phyloP scores from a whole-genome alignment of 2,888 invertebrate species.

The Leptarthrus brevirostris region DNA sequence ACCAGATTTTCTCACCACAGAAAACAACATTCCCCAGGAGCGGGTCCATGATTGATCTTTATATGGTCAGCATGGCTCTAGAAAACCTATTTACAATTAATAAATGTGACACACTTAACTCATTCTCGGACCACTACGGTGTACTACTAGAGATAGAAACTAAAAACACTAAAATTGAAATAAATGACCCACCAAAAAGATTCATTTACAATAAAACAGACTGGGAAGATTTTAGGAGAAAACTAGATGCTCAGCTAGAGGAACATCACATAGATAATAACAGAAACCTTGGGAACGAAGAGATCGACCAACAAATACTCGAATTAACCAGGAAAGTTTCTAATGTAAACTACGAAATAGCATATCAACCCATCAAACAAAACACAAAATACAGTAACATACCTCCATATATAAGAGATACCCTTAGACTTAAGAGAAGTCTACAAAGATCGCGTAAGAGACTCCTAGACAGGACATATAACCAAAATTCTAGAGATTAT shows the following conservation, averaged over 20 bases:
- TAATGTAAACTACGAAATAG: no score
- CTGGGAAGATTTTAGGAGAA: background rate
- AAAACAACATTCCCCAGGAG: background rate
- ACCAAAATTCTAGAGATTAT: no score
- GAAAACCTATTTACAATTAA: background rate
- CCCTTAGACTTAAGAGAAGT: no score
- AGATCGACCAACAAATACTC: background rate
- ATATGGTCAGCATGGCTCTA: background rate
- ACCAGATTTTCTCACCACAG: background rate
- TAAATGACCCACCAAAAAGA: background rate
- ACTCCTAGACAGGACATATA: no score
- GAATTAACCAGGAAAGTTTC: background rate
- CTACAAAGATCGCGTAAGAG: no score
- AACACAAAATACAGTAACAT: no score
- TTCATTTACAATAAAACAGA: background rate
- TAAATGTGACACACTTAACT: background rate
- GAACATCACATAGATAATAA: background rate
- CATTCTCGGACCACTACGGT: background rate
- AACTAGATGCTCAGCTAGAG: background rate
- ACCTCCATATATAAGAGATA: no score
- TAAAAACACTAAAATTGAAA: background rate
- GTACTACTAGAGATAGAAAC: background rate
- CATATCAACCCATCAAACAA: no score
- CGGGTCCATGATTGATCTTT: background rate
- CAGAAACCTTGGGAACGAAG: background rate